These are phyloP conservation scores for Siniperca knerii DNA, from an alignment of 2,113 vertebrate species.

Conservation along the genomic window DNA sequence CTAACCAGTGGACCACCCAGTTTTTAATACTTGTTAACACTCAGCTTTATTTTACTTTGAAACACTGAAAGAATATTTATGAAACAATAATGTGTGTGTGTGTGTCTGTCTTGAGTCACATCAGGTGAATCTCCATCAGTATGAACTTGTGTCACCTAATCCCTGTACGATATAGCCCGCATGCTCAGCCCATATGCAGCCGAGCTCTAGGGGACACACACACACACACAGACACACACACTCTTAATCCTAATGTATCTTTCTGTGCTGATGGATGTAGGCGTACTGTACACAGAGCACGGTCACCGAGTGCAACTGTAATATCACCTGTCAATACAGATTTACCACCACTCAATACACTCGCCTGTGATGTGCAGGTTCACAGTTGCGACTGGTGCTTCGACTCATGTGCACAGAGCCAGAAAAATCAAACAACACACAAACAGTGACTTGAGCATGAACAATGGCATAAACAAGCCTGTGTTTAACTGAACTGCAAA, in stretches of 20 bases:
- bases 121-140: constrained; percentile 34
- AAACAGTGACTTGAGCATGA: neutral
- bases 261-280: constrained; percentile 45
- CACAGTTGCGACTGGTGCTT: neutral
- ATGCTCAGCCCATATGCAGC: constrained; percentile 33
- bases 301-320: constrained; percentile 41
- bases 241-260: constrained; percentile 59
- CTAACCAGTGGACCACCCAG: neutral
- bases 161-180: constrained; percentile 49
- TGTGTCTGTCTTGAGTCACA: constrained; percentile 30
- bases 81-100: neutral
- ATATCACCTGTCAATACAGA: constrained; percentile 52
- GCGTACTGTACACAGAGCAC: constrained; percentile 12
- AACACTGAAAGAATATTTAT: constrained; percentile 10
- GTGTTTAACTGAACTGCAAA: neutral
- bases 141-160: constrained; percentile 65
- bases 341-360: constrained; percentile 30
- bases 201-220: constrained; percentile 14
- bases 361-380: constrained; percentile 23
- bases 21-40: neutral
- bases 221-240: constrained; percentile 8
- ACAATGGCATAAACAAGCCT: neutral
- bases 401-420: neutral
- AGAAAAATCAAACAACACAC: constrained; percentile 5
- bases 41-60: constrained; percentile 8